Evolutionary conservation across 2,113 vertebrate genomes (phyloP).

Genomic region (Pycnonotus jocosus): DNA sequence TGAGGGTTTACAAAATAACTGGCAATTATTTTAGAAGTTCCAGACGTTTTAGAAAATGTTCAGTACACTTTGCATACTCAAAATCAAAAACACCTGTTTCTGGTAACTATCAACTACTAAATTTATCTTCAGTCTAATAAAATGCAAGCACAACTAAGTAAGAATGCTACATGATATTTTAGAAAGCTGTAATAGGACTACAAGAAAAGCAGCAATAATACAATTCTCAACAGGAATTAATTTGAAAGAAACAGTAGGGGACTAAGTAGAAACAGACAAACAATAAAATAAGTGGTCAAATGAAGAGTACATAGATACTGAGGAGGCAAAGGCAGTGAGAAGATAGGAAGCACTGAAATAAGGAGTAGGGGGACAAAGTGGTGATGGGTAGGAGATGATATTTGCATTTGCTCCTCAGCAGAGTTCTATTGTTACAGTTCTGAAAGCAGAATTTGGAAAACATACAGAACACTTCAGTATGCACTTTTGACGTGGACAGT

Average conservation of each 20-base stretch:
- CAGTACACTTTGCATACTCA: not conserved
- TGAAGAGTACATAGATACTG: not conserved
- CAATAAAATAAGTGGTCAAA: not conserved
- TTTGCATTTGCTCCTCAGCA: not conserved
- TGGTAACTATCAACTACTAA: not conserved
- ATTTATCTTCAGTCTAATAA: not conserved
- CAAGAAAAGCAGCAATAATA: not conserved
- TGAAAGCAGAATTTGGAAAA: not conserved
- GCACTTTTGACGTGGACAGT: not conserved
- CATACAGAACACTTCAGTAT: not conserved
- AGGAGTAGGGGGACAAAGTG: not conserved
- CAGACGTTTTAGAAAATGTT: not conserved
- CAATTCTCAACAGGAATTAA: not conserved
- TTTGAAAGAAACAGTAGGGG: not conserved
- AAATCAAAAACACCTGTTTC: not conserved
- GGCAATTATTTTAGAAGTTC: not conserved
- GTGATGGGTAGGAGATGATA: not conserved
- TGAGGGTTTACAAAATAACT: not conserved
- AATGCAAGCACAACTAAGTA: not conserved
- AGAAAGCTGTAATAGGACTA: not conserved
- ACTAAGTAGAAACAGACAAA: not conserved
- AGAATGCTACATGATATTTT: not conserved
- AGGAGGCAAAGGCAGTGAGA: not conserved
- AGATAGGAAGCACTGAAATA: not conserved
- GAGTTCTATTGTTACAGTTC: not conserved